Percentiles rank a stretch among this genome's conserved stretches.
Conservation (phyloP, 2,113 vertebrate species). For the Gallinago undulata region DNA sequence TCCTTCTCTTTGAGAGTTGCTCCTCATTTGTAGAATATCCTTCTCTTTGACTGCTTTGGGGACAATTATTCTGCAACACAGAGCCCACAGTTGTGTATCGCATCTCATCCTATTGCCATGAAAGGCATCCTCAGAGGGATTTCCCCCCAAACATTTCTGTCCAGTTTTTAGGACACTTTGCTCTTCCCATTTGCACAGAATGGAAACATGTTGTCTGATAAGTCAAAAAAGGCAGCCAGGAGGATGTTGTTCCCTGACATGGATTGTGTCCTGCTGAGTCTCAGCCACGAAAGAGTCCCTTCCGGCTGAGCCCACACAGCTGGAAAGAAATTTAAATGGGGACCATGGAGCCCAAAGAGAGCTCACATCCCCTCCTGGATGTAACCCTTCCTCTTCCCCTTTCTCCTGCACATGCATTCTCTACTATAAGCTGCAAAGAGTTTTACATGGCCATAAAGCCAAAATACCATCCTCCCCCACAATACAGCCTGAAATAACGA, state of each 20-base stretch:
- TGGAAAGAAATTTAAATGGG: neutral
- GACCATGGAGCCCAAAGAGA: neutral
- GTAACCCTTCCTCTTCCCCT: neutral
- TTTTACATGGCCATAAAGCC: neutral
- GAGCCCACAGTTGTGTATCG: accelerated
- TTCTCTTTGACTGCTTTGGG: neutral
- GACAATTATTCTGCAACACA: accelerated
- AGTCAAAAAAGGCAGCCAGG: neutral
- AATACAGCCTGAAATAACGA: neutral
- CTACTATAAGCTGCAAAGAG: neutral
- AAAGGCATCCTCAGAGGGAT: neutral
- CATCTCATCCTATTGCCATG: neutral
- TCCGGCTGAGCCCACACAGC: neutral
- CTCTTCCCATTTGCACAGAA: neutral
- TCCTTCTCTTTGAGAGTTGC: neutral
- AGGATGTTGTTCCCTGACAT: neutral
- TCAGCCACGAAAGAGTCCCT: neutral
- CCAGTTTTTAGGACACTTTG: neutral
- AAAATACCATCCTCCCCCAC: neutral
- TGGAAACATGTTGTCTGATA: accelerated
- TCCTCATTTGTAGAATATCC: neutral
- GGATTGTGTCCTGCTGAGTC: neutral
- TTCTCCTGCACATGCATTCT: neutral
- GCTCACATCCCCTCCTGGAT: neutral
- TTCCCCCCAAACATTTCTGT: neutral